Evolutionary conservation across 1,140 invertebrate genomes (phyloP).

Genomic region (Brachionus angularis): DNA sequence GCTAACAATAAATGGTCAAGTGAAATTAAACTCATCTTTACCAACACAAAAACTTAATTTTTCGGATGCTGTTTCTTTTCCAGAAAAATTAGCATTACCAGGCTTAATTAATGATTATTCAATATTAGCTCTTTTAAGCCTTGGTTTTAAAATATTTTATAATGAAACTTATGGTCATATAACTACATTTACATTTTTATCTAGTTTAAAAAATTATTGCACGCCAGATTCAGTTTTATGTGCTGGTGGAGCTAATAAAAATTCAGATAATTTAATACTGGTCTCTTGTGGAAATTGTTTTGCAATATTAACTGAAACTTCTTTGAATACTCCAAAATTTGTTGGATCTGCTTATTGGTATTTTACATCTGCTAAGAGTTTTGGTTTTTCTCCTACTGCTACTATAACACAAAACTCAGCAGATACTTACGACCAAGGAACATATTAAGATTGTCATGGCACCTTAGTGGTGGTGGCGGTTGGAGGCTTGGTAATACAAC

Average conservation of each 20-base stretch:
- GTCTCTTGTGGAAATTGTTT: background rate
- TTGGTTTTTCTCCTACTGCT: background rate
- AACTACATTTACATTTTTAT: background rate
- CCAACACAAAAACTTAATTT: too few species aligned
- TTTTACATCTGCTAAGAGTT: background rate
- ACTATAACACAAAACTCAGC: background rate
- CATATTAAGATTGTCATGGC: background rate
- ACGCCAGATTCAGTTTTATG: background rate
- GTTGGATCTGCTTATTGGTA: conserved; percentile 20
- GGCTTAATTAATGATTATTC: background rate
- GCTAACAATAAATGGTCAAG: too few species aligned
- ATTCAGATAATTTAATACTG: background rate
- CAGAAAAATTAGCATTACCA: too few species aligned
- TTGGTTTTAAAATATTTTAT: background rate
- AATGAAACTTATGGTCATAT: background rate
- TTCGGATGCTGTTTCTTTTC: too few species aligned
- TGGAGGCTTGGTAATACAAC: background rate
- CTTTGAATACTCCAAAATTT: background rate
- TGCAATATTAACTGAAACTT: background rate
- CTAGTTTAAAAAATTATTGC: background rate
- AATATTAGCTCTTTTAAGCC: background rate
- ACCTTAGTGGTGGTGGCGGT: background rate
- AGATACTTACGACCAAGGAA: background rate
- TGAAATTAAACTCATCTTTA: too few species aligned
- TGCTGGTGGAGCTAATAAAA: background rate